Evolutionary conservation across 1,140 invertebrate genomes (phyloP).

Genomic region (Epicauta chinensis): DNA sequence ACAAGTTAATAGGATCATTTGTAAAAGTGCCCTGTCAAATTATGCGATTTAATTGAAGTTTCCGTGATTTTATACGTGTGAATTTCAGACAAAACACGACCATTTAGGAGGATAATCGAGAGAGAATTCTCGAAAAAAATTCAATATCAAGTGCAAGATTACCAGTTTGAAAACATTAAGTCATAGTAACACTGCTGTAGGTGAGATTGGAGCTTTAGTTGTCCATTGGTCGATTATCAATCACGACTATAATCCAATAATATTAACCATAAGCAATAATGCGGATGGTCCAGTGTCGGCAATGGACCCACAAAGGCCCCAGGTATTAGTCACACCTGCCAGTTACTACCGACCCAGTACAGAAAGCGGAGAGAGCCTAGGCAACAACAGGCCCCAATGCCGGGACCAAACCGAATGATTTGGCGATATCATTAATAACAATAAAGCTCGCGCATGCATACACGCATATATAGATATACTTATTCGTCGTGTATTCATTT

Average conservation of each 20-base stretch:
- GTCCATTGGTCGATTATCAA: slow-evolving; percentile 8
- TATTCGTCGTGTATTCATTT: slow-evolving; percentile 9
- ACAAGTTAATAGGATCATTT: no score
- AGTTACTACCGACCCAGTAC: slow-evolving; percentile 31
- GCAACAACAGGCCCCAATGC: slow-evolving; percentile 5
- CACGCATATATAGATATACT: slow-evolving; percentile 1
- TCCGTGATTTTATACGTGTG: no score
- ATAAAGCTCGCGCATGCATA: slow-evolving; percentile 18
- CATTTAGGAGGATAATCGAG: no score
- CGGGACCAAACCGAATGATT: slow-evolving; percentile 37
- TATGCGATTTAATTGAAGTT: no score
- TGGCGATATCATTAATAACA: slow-evolving; percentile 42
- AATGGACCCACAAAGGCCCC: slow-evolving; percentile 30
- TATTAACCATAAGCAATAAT: background rate
- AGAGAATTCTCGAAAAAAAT: slow-evolving; percentile 29
- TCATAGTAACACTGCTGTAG: slow-evolving; percentile 36
- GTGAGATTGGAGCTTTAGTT: slow-evolving; percentile 28
- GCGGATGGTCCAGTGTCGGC: slow-evolving; percentile 35
- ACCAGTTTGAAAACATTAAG: slow-evolving; percentile 37
- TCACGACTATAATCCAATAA: background rate
- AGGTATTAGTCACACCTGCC: slow-evolving; percentile 41
- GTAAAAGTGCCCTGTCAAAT: no score
- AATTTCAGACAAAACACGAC: no score
- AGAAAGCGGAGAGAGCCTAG: slow-evolving; percentile 23
- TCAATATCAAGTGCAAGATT: slow-evolving; percentile 36